Conservation (phyloP, 2,888 invertebrate species). For the Trissolcus brochymenae region DNA sequence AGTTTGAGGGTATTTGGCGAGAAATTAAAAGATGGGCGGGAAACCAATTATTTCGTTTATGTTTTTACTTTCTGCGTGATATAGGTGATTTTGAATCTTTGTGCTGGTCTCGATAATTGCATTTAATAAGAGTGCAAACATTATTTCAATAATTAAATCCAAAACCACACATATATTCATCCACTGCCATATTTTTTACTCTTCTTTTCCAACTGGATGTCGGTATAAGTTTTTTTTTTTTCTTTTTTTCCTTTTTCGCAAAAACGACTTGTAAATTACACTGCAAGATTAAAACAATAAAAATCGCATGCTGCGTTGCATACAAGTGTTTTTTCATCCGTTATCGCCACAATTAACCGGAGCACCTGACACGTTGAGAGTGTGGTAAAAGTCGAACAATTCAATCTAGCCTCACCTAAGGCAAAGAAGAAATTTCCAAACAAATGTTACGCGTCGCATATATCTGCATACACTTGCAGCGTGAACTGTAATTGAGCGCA, state of each 20-base stretch:
- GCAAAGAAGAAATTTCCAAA: constrained; percentile 45
- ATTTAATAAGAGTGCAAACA: too few relatives aligned
- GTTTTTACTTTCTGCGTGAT: constrained; percentile 28
- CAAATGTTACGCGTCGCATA: constrained; percentile 49
- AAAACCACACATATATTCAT: constrained; percentile 1
- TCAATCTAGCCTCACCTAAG: constrained; percentile 35
- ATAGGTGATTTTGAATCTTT: constrained; percentile 10
- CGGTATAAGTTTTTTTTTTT: not conserved
- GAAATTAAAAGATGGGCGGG: constrained; percentile 47
- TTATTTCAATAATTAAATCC: not conserved
- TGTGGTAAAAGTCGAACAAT: constrained; percentile 43
- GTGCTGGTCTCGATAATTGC: too few relatives aligned
- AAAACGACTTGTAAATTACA: constrained; percentile 3
- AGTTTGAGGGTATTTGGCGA: constrained; percentile 37
- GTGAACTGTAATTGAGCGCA: constrained; percentile 38
- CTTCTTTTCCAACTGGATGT: not conserved
- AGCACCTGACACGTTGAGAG: constrained; percentile 40
- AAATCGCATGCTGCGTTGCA: constrained; percentile 5
- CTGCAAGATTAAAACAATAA: constrained; percentile 4
- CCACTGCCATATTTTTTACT: not conserved
- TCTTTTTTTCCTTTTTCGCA: too few relatives aligned
- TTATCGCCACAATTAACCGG: constrained; percentile 45
- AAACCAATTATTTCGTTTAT: constrained; percentile 41
- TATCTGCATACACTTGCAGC: constrained; percentile 44
- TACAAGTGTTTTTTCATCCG: constrained; percentile 8